Percentiles rank a stretch among this genome's conserved stretches.
Conservation (phyloP, 2,888 invertebrate species). For the Silvanus unidentatus region DNA sequence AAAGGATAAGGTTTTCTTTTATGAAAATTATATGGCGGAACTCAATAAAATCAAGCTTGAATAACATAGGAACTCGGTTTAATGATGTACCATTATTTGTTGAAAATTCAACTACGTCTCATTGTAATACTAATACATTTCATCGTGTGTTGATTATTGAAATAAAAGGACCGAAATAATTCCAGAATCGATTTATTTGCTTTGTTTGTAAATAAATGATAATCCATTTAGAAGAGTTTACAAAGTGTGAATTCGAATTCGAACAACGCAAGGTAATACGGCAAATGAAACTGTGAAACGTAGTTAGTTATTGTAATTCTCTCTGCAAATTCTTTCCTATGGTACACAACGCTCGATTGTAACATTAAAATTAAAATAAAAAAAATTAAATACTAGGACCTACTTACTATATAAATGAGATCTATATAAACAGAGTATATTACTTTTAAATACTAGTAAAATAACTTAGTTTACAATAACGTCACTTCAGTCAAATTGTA, state of each 20-base stretch:
- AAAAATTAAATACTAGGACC: conserved; percentile 5
- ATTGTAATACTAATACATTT: no score
- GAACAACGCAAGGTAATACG: no score
- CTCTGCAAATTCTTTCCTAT: conserved; percentile 10
- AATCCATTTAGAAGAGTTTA: no score
- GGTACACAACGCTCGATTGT: not conserved
- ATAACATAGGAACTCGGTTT: not conserved
- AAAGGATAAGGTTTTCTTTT: conserved; percentile 7
- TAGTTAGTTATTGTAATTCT: not conserved
- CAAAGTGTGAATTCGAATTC: no score
- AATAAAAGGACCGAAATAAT: no score
- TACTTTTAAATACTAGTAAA: conserved; percentile 5
- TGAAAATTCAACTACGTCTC: no score
- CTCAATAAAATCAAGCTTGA: conserved; percentile 7
- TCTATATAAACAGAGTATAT: conserved; percentile 6
- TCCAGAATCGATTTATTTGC: no score
- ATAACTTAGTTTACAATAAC: not conserved
- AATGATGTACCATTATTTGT: no score
- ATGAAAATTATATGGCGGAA: conserved; percentile 27
- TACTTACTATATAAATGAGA: conserved; percentile 8
- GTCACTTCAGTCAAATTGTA: conserved; percentile 7
- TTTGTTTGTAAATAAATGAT: not conserved
- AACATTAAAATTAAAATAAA: not conserved
- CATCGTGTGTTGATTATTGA: no score
- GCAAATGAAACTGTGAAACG: conserved; percentile 5